Evolutionary conservation across 2,888 invertebrate species (phyloP), one percentile per base, ranked within the genome.

Genomic region (Macropis europaea): DNA sequence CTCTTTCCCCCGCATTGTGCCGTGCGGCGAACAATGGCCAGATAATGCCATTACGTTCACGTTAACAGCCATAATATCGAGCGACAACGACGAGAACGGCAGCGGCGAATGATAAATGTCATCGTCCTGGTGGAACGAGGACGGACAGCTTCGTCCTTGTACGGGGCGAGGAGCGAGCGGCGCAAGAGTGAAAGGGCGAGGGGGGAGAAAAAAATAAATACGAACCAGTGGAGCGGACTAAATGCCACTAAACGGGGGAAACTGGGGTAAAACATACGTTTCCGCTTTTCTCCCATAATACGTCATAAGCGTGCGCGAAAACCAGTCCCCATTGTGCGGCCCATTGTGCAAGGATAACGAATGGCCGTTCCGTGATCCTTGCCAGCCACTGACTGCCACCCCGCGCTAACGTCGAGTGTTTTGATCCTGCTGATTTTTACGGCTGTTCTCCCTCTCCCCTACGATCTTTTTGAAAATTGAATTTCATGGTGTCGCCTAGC

Each of bases 241-340:
- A 87, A 87, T 78, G 85, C 86, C 83, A 82, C 85, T 87, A 87
- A 87, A 86, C 85, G 86, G 80, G 85, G 82, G 85, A 83, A 86
- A 87, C 84, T 81, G 81, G 86, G 87, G 79, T 85, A 87, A 86
- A 87, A 86, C 86, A 85, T 87, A 85, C 84, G 85, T 86, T 87
- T 87, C 86, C 87, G 85, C 80, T 84, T 77, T 75, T 85, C 77
- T 85, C 83, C 81, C 82, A 76, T 87, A 83, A 87, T 86, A 84
- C 84, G 84, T 87, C 85, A 85, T 85, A 85, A 83, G 74, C 81
- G 82, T 77, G 80, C 77, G 78, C 78, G 76, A 80, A 82, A 82
- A 82, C 82, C 84, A 81, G 83, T 82, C 77, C 73, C 84, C 68
- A 85, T 86, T 86, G 85, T 86, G 53, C 64, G 63, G 36, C 13